These are phyloP conservation scores for Silvanus unidentatus DNA, from an alignment of 2,888 invertebrate genomes.

Conservation along the genomic window DNA sequence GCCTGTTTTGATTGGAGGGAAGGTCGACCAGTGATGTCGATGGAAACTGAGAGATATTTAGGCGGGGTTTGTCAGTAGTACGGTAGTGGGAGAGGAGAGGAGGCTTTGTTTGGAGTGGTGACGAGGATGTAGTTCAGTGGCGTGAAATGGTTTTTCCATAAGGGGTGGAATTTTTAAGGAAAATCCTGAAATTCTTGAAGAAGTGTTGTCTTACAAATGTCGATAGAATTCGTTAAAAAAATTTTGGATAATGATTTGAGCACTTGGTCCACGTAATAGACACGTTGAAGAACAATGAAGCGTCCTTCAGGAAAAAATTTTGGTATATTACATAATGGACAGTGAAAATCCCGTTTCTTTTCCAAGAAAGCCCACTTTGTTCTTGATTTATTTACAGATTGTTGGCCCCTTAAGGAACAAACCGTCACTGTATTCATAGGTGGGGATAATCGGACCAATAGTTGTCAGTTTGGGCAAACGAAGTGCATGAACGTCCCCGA, in stretches of 20 bases:
- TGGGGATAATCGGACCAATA: conserved; percentile 29
- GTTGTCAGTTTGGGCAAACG: conserved; percentile 18
- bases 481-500: conserved; percentile 21
- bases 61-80: conserved; percentile 16
- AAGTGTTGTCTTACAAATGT: too few relatives aligned
- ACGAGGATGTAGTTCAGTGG: conserved; percentile 19
- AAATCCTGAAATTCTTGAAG: too few relatives aligned
- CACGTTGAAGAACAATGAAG: background rate
- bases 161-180: too few relatives aligned
- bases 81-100: conserved; percentile 20
- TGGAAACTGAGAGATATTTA: conserved; percentile 11
- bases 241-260: too few relatives aligned
- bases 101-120: conserved; percentile 14
- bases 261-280: too few relatives aligned
- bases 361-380: too few relatives aligned
- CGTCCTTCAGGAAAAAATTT: background rate
- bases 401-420: conserved; percentile 11
- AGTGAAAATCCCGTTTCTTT: too few relatives aligned
- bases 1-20: conserved; percentile 29
- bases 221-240: too few relatives aligned
- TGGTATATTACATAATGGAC: too few relatives aligned
- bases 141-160: too few relatives aligned
- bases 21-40: conserved; percentile 27
- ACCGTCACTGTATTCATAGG: conserved; percentile 23
- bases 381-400: conserved; percentile 6